Conservation (phyloP, 2,797 vertebrate genomes). For the Monodelphis domestica region DNA sequence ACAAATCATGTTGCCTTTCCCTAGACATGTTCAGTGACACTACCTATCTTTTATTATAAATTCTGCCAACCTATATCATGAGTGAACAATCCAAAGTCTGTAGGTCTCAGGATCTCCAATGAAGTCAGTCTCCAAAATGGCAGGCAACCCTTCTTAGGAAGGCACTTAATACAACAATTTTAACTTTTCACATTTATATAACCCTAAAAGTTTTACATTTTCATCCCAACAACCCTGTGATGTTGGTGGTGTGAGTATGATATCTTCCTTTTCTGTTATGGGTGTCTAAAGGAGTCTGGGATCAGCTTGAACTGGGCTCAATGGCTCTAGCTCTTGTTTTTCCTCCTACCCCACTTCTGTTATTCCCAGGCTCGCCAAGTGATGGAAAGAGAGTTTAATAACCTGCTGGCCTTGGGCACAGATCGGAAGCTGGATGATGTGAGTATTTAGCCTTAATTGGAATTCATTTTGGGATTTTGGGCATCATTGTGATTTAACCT, state of each 20-base stretch:
- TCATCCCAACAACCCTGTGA: not conserved
- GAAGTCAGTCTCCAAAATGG: not conserved
- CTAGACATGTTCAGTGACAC: not conserved
- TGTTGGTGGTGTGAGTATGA: not conserved
- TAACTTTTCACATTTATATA: not conserved
- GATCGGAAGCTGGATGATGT: slow-evolving; percentile 95
- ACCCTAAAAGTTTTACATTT: not conserved
- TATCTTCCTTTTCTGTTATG: not conserved
- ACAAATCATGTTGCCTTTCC: not conserved
- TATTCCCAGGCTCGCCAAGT: slow-evolving; percentile 93
- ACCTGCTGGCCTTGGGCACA: slow-evolving; percentile 94
- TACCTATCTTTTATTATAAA: not conserved
- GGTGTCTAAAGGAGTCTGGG: not conserved
- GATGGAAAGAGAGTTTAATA: slow-evolving; percentile 97
- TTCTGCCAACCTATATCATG: not conserved
- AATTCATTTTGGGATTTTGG: not conserved
- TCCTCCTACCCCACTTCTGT: not conserved
- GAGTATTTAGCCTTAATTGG: slow-evolving; percentile 70
- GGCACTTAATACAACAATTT: not conserved
- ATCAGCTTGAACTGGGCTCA: not conserved
- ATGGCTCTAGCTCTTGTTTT: not conserved
- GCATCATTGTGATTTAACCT: not conserved
- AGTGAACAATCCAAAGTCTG: slow-evolving; percentile 21
- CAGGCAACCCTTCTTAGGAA: not conserved
- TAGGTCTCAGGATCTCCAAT: not conserved